Conservation (phyloP, 2,797 vertebrate species). For the Pyrocephalus nanus region DNA sequence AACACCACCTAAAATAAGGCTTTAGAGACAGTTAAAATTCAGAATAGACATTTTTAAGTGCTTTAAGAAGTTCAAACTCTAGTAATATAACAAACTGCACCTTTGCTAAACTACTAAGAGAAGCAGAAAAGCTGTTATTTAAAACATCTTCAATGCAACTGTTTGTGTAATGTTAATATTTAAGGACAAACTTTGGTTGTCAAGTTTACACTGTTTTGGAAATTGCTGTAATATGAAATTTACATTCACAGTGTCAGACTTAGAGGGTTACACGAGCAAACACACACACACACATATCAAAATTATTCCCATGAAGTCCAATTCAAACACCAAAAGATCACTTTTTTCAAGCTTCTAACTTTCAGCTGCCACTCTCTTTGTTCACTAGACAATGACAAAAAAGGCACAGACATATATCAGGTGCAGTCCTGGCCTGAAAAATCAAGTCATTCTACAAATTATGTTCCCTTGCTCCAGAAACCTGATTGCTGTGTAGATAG, state of each 20-base stretch:
- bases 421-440: slow-evolving; percentile 23
- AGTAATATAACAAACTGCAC: neutral
- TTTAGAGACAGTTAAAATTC: neutral
- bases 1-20: neutral
- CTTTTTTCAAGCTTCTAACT: neutral
- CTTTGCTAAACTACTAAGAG: neutral
- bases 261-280: neutral
- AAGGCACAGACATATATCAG: neutral
- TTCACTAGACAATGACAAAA: neutral
- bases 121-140: slow-evolving; percentile 29
- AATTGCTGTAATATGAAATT: slow-evolving; percentile 4
- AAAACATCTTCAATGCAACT: neutral
- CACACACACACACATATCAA: neutral
- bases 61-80: neutral
- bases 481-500: neutral
- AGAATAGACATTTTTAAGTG: neutral
- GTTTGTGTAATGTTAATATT: neutral
- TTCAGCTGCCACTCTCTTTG: neutral
- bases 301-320: neutral
- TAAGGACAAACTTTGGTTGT: neutral
- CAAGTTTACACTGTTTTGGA: neutral
- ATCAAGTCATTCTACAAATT: slow-evolving; percentile 41
- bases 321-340: neutral
- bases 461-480: slow-evolving; percentile 24
- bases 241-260: neutral